Percentiles rank a stretch among this genome's conserved stretches.
These are phyloP conservation scores for Aix galericulata DNA, from an alignment of 2,113 vertebrate species.

Conservation along the genomic window DNA sequence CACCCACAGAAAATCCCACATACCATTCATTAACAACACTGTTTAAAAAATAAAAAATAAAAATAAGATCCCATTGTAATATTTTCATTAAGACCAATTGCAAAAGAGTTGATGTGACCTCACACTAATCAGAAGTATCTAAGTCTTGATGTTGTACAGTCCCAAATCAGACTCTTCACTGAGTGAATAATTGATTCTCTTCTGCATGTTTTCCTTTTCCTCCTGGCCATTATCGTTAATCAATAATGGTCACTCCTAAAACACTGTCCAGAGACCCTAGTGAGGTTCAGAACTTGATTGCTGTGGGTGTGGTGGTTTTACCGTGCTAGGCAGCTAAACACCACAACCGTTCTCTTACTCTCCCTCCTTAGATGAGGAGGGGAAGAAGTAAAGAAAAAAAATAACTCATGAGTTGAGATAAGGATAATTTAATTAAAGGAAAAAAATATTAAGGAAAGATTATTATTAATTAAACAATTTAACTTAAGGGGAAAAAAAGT, in stretches of 20 bases:
- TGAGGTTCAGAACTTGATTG: neutral
- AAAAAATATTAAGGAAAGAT: no score
- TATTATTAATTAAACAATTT: no score
- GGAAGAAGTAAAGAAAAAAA: no score
- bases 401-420: no score
- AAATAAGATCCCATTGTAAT: neutral
- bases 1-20: neutral
- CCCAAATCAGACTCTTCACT: neutral
- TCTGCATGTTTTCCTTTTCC: neutral
- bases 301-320: neutral
- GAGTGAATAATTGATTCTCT: slow-evolving; percentile 1
- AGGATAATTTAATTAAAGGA: no score
- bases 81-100: neutral
- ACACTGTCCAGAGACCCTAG: neutral
- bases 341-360: no score
- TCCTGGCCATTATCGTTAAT: neutral
- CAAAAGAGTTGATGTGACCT: neutral
- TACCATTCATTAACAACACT: neutral
- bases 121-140: neutral
- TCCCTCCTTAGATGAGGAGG: no score
- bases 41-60: no score
- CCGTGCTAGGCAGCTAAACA: no score
- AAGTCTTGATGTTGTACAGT: neutral
- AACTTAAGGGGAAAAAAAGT: no score
- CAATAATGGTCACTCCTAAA: slow-evolving; percentile 14